Base-by-base conservation (phyloP, 2,888 invertebrate genomes). In the Imbricaverruca yamaguchii region DNA sequence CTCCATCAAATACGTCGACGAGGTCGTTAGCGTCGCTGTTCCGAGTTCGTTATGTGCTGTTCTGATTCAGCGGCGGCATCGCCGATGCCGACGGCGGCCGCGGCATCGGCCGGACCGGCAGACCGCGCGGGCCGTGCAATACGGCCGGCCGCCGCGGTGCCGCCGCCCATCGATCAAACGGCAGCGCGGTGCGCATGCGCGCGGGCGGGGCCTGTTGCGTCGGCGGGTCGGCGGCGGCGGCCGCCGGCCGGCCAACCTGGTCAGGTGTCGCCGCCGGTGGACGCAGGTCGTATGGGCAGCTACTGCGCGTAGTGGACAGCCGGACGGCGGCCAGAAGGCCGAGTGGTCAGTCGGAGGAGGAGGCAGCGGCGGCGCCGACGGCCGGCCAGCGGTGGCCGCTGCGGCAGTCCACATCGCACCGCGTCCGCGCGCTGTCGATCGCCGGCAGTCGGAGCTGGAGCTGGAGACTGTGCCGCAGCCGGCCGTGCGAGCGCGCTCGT, bases 131-230 rank as follows among this genome's bases (percentile, higher is more conserved):
- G 15, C 59, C 59, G 59, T 59, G 59, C 59, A 59, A 59, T 59
- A 15, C 59, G 59, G 59, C 15, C 39, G 39, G 15, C 59, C 59
- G 59, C 7, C 59, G 59, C 7, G 59, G 11, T 15, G 59, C 11
- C 59, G 59, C 15, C 69, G 21, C 21, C 74, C 74, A 74, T 74
- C 74, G 74, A 74, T 74, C 74, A 74, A 74, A 74, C 74, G 53
- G 74, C 21, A 0, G 21, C 9, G 74, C 21, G 13, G 74, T 21
- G 53, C 74, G 74, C 74, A 74, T 74, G 74, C 74, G 74, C 74
- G 53, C 74, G 74, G 74, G 74, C 74, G 74, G 74, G 74, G 74
- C 74, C 74, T 74, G 74, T 74, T 74, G 74, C 74, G 53, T 74
- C 67, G 12, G 23, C 13, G 69, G 15, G 12, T 18, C 53, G 10